Base-by-base conservation (phyloP, 2,888 invertebrate species). In the Tanypteryx hageni region DNA sequence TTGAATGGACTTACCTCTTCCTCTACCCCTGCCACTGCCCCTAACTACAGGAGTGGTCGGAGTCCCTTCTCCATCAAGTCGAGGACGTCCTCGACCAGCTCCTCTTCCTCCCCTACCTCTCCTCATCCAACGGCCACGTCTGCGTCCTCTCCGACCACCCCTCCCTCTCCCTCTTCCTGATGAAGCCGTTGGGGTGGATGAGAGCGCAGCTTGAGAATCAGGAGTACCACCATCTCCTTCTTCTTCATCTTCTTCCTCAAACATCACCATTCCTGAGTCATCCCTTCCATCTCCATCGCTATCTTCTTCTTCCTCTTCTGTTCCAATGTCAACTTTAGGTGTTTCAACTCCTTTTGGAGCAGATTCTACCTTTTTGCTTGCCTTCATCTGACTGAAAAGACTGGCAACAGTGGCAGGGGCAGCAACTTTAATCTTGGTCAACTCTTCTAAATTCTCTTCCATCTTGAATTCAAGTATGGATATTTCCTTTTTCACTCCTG, bases 111-210 rank as follows among this genome's bases (percentile, higher is more conserved):
- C 22, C 94, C 94, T 57, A 91, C 94, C 95, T 94, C 76, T 94
- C 94, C 68, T 94, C 94, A 92, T 93, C 96, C 96, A 93, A 95
- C 94, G 94, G 96, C 95, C 94, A 96, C 94, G 94, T 96, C 95
- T 93, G 94, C 95, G 94, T 95, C 95, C 92, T 96, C 96, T 44
- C 96, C 96, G 92, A 95, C 95, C 93, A 95, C 95, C 95, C 95
- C 96, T 95, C 96, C 96, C 81, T 95, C 95, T 94, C 95, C 95
- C 94, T 94, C 31, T 95, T 94, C n/a, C 94, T 94, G 1, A 93
- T 93, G 89, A 94, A 94, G 89, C 94, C 94, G 0, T 94, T 94
- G 59, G 94, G 93, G 82, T 95, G 95, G 4, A 95, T 93, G 5
- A 94, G 94, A 0, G 93, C 93, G 11, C 93, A 93, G 10, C 44